These are phyloP conservation scores for Aepyceros melampus DNA, from an alignment of 2,113 vertebrate species.

Conservation along the genomic window DNA sequence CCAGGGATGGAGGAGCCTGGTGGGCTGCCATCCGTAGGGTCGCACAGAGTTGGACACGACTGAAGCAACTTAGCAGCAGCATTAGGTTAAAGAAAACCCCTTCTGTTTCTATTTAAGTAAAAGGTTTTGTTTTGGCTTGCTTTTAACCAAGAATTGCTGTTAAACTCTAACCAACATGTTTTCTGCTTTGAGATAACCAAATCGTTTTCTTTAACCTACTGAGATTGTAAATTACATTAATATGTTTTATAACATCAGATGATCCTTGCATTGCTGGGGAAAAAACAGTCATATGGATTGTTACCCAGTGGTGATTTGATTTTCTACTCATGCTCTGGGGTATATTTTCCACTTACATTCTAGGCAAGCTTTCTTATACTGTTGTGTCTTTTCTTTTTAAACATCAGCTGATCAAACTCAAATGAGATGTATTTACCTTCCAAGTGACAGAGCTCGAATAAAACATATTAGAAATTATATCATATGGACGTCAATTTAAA, in stretches of 20 bases:
- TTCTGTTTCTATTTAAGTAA: neutral
- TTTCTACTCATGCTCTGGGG: neutral
- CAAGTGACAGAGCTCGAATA: neutral
- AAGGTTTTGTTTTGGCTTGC: neutral
- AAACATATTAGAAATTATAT: neutral
- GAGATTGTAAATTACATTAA: too few species aligned
- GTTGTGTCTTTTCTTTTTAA: neutral
- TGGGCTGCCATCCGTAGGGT: too few species aligned
- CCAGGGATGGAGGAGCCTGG: too few species aligned
- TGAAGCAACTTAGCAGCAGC: too few species aligned
- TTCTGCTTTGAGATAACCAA: neutral
- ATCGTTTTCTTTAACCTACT: neutral
- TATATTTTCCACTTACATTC: neutral
- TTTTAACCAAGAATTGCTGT: neutral
- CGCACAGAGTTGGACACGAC: too few species aligned
- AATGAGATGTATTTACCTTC: neutral
- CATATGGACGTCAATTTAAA: neutral
- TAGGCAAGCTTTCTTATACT: neutral
- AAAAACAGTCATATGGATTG: neutral
- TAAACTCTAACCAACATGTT: neutral
- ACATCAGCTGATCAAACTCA: neutral
- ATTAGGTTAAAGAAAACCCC: neutral
- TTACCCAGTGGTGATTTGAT: too few species aligned
- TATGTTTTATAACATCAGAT: neutral
- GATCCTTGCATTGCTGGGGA: neutral